Percentiles rank a stretch among this genome's conserved stretches.
phyloP scores from a whole-genome alignment of 2,113 vertebrate species.

The Dipodomys stephensi region DNA sequence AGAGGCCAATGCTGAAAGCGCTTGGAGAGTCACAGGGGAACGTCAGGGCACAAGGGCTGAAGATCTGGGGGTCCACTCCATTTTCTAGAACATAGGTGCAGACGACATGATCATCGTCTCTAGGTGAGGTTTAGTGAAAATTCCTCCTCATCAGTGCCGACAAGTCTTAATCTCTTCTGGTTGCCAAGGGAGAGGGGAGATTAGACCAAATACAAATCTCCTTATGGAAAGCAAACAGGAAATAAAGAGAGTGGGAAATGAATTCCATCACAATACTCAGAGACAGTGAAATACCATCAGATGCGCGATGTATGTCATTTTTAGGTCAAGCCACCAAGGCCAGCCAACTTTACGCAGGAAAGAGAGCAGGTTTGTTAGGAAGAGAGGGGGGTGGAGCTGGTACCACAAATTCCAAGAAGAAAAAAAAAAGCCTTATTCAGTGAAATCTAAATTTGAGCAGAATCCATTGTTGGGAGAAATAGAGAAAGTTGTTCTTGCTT shows the following conservation, averaged over 20 bases:
- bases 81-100: neutral
- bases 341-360: neutral
- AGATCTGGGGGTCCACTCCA: neutral
- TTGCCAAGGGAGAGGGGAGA: neutral
- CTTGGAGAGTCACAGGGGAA: neutral
- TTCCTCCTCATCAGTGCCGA: neutral
- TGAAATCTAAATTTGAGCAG: neutral
- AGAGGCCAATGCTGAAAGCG: neutral
- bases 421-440: neutral
- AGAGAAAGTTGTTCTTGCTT: neutral
- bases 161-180: neutral
- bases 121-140: neutral
- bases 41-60: neutral
- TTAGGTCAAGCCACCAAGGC: neutral
- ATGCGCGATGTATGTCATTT: neutral
- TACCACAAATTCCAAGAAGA: too few species aligned
- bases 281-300: neutral
- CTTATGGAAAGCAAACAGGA: neutral
- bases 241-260: neutral
- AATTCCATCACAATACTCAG: neutral
- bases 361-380: fast-evolving
- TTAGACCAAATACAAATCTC: neutral
- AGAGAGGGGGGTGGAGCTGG: neutral
- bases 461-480: neutral
- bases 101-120: neutral